These are phyloP conservation scores for Parapsyche elsis DNA, from an alignment of 1,140 invertebrate species.

Conservation along the genomic window DNA sequence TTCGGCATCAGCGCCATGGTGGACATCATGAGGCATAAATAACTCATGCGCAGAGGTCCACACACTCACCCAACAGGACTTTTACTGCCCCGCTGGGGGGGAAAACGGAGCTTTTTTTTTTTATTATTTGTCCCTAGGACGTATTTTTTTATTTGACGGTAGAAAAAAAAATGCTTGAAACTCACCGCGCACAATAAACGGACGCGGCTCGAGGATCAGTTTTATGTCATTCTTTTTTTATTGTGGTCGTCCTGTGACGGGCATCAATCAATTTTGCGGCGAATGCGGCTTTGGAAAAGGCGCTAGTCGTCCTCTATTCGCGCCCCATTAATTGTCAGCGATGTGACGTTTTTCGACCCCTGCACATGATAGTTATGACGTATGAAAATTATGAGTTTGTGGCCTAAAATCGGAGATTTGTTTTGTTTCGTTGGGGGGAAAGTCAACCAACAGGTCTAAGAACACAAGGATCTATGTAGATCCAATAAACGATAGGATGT, in stretches of 20 bases:
- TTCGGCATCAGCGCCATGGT: constrained; percentile 31
- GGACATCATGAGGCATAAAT: constrained; percentile 37
- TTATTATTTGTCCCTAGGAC: neutral
- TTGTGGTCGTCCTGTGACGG: constrained; percentile 2
- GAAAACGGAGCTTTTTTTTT: neutral
- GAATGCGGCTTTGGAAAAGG: too few species aligned
- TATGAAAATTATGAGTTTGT: too few species aligned
- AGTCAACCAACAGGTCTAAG: too few species aligned
- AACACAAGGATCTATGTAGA: too few species aligned
- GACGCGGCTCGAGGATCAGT: constrained; percentile 1
- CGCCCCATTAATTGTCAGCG: too few species aligned
- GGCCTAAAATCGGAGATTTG: too few species aligned
- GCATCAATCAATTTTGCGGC: constrained; percentile 38
- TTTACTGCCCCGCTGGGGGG: neutral
- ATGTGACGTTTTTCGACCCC: too few species aligned
- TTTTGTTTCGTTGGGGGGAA: too few species aligned
- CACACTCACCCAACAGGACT: too few species aligned
- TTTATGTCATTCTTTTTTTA: constrained; percentile 35
- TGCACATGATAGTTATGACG: too few species aligned
- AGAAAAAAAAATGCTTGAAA: neutral
- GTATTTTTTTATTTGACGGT: neutral
- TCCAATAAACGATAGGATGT: too few species aligned
- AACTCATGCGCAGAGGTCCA: constrained; percentile 33
- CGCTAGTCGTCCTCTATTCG: too few species aligned
- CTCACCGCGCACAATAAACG: neutral